Base-by-base conservation (phyloP, 2,888 invertebrate species). In the Stratiomys singularior region DNA sequence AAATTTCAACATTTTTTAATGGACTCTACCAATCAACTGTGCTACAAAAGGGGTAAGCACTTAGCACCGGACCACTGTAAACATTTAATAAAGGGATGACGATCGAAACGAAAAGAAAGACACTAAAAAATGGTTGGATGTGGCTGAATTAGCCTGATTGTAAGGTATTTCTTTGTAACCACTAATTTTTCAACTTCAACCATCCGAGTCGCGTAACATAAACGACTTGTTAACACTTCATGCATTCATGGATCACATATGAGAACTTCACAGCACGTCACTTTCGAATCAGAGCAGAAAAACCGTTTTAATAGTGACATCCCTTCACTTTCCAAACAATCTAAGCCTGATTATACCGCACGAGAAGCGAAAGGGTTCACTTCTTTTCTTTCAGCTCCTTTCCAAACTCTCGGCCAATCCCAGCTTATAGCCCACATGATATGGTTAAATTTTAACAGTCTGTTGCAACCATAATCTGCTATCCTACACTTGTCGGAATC, bases 391-490 rank as follows among this genome's bases (percentile, higher is more conserved):
- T 52, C 52, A 52, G 4, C 52, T 3, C 9, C 52, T 52, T 52
- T 13, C 52, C 18, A n/a, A 52, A 18, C 52, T 9, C 7, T 9
- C 30, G n/a, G n/a, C 7, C 60, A 44, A 58, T 23, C 3, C 37
- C 52, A 44, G 44, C 23, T 21, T 44, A 60, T 23, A 52, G 46
- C 74, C 58, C 58, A 27, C 37, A 74, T 74, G 60, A 74, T 30
- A 44, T 23, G 58, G 44, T 37, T 37, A 44, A n/a, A 74, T 74
- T 58, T 23, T 21, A 27, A 44, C 52, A 56, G 21, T 37, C 58
- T 44, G 25, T 58, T 47, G 11, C 46, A 23, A 47, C 46, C 13
- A 47, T 69, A 47, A 47, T 21, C 46, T 3, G 69, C 30, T 7
- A 13, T 37, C 21, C 63, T 27, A 63, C 63, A 37, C 37, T 37